A percentile compares a stretch with the other conserved stretches of the same genome.
phyloP scores from a whole-genome alignment of 2,888 invertebrate genomes.

The Dermolepida albohirtum region DNA sequence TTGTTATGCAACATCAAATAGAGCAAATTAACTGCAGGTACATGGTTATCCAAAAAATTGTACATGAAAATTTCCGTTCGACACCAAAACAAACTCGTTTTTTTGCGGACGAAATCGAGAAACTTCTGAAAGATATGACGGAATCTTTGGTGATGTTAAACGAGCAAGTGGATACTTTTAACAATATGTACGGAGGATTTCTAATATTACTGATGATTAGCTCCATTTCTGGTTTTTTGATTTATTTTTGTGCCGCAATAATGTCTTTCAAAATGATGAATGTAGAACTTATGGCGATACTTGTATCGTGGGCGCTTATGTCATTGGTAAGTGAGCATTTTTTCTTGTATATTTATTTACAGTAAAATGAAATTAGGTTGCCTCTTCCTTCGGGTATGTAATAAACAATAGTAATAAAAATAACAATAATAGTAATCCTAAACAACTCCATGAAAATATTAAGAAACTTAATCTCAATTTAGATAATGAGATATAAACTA shows the following conservation, averaged over 20 bases:
- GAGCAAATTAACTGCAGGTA: slow-evolving; percentile 10
- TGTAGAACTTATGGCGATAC: too few species aligned
- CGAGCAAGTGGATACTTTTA: neutral
- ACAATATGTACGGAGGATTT: slow-evolving; percentile 10
- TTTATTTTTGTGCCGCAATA: neutral
- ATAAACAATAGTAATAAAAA: too few species aligned
- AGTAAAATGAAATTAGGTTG: too few species aligned
- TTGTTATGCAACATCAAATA: slow-evolving; percentile 6
- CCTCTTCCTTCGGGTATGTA: too few species aligned
- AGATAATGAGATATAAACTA: too few species aligned
- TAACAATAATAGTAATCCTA: too few species aligned
- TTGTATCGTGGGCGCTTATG: neutral
- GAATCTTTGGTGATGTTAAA: slow-evolving; percentile 1
- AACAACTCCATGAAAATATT: too few species aligned
- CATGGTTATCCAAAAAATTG: neutral
- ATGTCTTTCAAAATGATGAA: neutral
- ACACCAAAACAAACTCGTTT: neutral
- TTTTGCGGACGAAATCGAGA: neutral
- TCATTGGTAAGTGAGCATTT: neutral
- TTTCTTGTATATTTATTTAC: too few species aligned
- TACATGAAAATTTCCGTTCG: neutral
- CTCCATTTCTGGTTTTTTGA: neutral
- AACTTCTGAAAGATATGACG: neutral
- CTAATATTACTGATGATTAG: slow-evolving; percentile 4
- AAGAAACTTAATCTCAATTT: too few species aligned